phyloP scores from a whole-genome alignment of 2,888 invertebrate genomes.

The Girardia tigrina region DNA sequence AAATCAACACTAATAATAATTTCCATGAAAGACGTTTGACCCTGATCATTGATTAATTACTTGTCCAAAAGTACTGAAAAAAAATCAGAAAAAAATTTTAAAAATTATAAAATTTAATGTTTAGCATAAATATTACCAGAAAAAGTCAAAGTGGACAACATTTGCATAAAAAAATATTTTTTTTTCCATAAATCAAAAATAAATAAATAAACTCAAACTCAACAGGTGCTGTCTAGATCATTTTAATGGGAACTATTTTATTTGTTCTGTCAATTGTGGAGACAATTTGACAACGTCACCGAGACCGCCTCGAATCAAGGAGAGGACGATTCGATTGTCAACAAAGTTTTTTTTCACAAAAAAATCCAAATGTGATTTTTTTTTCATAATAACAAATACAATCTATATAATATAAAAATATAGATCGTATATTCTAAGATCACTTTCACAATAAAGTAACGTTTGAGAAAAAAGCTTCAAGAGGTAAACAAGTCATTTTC shows the following conservation, averaged over 20 bases:
- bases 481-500: too few relatives aligned
- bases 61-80: not conserved
- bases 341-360: too few relatives aligned
- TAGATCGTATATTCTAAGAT: too few relatives aligned
- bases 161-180: not conserved
- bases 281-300: constrained; percentile 19
- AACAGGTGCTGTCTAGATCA: constrained; percentile 8
- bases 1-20: not conserved
- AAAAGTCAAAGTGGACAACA: not conserved
- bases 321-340: constrained; percentile 9
- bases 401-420: too few relatives aligned
- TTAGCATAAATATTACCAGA: not conserved
- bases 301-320: not conserved
- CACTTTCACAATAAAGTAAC: too few relatives aligned
- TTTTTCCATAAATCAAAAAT: not conserved
- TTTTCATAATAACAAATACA: too few relatives aligned
- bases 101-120: not conserved
- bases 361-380: too few relatives aligned
- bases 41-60: not conserved
- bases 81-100: not conserved
- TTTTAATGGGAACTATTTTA: not conserved
- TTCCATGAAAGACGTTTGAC: constrained; percentile 13
- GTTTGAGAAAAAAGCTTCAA: too few relatives aligned
- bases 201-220: constrained; percentile 19
- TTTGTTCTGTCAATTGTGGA: constrained; percentile 19